A percentile compares a stretch with the other conserved stretches of the same genome.
These are phyloP conservation scores for Todiramphus saurophagus DNA, from an alignment of 2,113 vertebrate species.

Conservation along the genomic window DNA sequence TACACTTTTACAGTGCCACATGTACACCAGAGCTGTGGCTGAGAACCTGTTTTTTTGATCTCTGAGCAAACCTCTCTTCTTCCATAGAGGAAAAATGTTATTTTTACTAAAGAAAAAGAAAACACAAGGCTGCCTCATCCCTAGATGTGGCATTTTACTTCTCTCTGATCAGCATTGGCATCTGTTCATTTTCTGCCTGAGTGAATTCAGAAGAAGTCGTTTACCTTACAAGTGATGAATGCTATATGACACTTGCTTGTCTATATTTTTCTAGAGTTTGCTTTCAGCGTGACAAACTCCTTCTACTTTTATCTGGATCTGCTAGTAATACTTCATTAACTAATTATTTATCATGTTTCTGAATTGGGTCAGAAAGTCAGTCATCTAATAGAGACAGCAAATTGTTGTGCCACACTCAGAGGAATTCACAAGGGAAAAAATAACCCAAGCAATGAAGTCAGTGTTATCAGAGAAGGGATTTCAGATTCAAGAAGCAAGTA, in stretches of 20 bases:
- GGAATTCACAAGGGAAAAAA: background rate
- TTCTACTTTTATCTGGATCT: slow-evolving; percentile 54
- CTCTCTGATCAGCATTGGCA: slow-evolving; percentile 76
- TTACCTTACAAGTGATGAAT: slow-evolving; percentile 83
- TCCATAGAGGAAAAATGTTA: background rate
- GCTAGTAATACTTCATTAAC: slow-evolving; percentile 61
- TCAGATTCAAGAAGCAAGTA: background rate
- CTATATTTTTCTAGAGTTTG: slow-evolving; percentile 61
- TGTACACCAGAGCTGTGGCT: background rate
- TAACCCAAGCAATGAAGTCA: background rate
- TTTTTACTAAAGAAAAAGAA: slow-evolving; percentile 14
- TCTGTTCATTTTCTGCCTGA: slow-evolving; percentile 91
- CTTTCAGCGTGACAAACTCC: slow-evolving; percentile 69
- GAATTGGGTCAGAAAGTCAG: slow-evolving; percentile 47
- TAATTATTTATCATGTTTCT: slow-evolving; percentile 64
- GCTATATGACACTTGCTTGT: slow-evolving; percentile 65
- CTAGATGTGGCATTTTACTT: slow-evolving; percentile 42
- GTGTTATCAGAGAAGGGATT: background rate
- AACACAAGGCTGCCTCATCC: background rate
- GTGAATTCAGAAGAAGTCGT: slow-evolving; percentile 75
- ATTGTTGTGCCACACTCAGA: background rate
- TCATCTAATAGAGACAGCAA: slow-evolving; percentile 35
- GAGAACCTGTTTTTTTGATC: background rate
- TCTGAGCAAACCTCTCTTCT: background rate
- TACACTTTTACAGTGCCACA: background rate